Base-by-base conservation (phyloP, 2,888 invertebrate genomes). In the Ellobium chinense region DNA sequence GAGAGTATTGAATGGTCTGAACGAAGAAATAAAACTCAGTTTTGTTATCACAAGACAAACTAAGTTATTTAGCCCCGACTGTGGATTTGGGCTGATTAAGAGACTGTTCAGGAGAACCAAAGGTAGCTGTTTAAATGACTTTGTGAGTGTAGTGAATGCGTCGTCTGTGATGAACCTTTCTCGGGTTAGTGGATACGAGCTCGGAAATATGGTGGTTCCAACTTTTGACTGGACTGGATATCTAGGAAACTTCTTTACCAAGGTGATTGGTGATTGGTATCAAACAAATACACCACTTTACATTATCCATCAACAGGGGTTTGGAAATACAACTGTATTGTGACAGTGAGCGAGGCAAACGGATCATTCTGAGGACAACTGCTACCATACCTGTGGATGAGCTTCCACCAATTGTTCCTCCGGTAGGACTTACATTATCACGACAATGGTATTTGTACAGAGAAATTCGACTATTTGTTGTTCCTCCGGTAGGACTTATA, bases 51-150 rank as follows among this genome's bases (percentile, higher is more conserved):
- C 70, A 2, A 54, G 80, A 1, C 85, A 84, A 65, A 83, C 84
- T 21, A 83, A 83, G n/a, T n/a, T n/a, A 56, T 83, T 84, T 73
- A 80, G 82, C 31, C 70, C 70, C n/a, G 70, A 70, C 46, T 70
- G 54, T 39, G 46, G 70, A 14, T 70, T 70, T 70, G 70, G 70
- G 2, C 70, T 70, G 9, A 5, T 70, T 29, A 70, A 70, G 70
- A 46, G 27, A 54, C 70, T 39, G 18, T 54, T 46, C 14, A 21
- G 9, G 21, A 70, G 5, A 34, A 70, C 70, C 2, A 46, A 54
- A 70, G 54, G 39, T 27, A 54, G 37, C 46, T 27, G 4, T 3
- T 14, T 70, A 27, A n/a, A 37, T 9, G 46, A 54, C 37, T 24
- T 70, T 24, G 70, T 24, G 2, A 39, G 2, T 7, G 70, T 70